Evolutionary conservation across 2,797 vertebrate species (phyloP).

Genomic region (Tolypeutes matacus): DNA sequence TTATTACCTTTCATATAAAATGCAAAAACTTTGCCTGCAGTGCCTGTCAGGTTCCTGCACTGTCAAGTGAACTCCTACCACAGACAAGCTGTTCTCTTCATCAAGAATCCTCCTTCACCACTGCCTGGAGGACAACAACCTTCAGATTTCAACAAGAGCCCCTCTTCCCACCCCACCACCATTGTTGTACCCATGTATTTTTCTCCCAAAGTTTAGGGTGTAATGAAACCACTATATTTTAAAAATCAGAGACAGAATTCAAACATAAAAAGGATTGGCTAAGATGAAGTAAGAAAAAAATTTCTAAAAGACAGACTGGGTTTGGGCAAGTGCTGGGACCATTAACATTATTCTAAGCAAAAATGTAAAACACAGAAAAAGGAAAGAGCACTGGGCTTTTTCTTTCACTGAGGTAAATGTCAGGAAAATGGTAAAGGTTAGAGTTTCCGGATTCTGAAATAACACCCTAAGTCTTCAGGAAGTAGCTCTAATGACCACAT

Average conservation of each 20-base stretch:
- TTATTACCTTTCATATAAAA: not conserved
- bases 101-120: not conserved
- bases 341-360: conserved; percentile 18
- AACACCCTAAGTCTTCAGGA: not conserved
- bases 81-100: not conserved
- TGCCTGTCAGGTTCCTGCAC: too few relatives aligned
- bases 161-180: not conserved
- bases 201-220: not conserved
- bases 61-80: not conserved
- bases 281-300: conserved; percentile 14
- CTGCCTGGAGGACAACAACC: not conserved
- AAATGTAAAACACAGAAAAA: conserved; percentile 56
- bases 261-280: not conserved
- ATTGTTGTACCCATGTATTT: not conserved
- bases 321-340: not conserved
- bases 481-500: not conserved
- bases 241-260: conserved; percentile 47
- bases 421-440: conserved; percentile 59
- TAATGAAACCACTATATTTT: not conserved
- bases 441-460: conserved; percentile 47
- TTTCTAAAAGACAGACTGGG: conserved; percentile 22
- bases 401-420: conserved; percentile 47
- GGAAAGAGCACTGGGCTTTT: conserved; percentile 6
- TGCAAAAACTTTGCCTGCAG: not conserved
- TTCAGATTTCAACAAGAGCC: not conserved